phyloP scores from a whole-genome alignment of 2,888 invertebrate genomes.

The Rhagium mordax region DNA sequence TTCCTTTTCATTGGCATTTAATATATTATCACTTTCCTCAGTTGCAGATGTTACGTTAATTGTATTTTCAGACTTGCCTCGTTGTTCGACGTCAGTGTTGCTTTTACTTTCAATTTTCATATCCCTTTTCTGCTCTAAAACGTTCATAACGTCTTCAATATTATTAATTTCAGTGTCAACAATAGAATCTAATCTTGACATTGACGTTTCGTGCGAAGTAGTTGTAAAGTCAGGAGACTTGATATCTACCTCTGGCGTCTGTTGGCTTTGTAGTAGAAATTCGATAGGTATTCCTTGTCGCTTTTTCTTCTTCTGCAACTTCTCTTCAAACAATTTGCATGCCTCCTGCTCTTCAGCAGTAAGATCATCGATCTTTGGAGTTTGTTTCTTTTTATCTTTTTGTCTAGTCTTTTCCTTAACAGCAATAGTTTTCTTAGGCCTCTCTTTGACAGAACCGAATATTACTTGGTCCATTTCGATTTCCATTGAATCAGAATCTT shows the following conservation, averaged over 20 bases:
- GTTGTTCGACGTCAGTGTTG: slow-evolving; percentile 6
- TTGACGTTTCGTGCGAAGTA: slow-evolving; percentile 51
- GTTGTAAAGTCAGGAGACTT: slow-evolving; percentile 44
- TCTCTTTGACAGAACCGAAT: slow-evolving; percentile 77
- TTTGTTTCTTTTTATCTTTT: slow-evolving; percentile 49
- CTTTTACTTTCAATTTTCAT: slow-evolving; percentile 33
- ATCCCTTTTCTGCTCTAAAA: slow-evolving; percentile 53
- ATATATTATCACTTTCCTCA: not conserved
- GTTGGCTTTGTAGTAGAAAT: slow-evolving; percentile 50
- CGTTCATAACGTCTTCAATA: slow-evolving; percentile 66
- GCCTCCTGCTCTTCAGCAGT: slow-evolving; percentile 66
- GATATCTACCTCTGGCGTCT: slow-evolving; percentile 45
- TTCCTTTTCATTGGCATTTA: slow-evolving; percentile 36
- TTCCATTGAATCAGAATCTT: not conserved
- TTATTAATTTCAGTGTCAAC: slow-evolving; percentile 67
- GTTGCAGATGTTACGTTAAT: not conserved
- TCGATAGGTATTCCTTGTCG: slow-evolving; percentile 59
- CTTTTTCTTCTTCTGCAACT: slow-evolving; percentile 53
- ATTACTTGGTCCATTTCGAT: slow-evolving; percentile 73
- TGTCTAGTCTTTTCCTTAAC: slow-evolving; percentile 43
- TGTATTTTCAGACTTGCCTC: slow-evolving; percentile 18
- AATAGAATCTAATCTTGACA: slow-evolving; percentile 64
- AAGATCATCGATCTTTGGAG: slow-evolving; percentile 56
- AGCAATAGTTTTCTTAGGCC: slow-evolving; percentile 62
- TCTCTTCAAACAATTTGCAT: slow-evolving; percentile 65